A percentile compares a stretch with the other conserved stretches of the same genome.
These are phyloP conservation scores for Hippocampus abdominalis DNA, from an alignment of 2,113 vertebrate genomes.

Conservation along the genomic window DNA sequence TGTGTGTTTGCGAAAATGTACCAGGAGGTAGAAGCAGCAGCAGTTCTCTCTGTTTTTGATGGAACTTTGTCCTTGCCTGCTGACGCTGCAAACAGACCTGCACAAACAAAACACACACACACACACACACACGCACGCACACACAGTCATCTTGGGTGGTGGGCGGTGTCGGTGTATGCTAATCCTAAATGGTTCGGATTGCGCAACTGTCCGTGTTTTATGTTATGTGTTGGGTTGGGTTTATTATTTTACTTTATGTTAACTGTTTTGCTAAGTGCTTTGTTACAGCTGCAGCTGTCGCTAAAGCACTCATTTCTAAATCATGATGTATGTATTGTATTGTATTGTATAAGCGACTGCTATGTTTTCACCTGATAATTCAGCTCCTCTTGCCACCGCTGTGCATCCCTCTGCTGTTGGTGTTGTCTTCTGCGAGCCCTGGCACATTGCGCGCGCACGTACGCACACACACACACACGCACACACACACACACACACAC, in stretches of 20 bases:
- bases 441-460: conserved; percentile 2
- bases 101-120: conserved; percentile 19
- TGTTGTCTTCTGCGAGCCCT: conserved; percentile 77
- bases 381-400: conserved; percentile 78
- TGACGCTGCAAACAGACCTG: conserved; percentile 80
- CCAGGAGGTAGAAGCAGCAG: conserved; percentile 86
- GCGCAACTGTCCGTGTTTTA: no score
- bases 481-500: neutral
- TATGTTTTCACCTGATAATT: conserved; percentile 53
- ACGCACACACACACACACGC: conserved; percentile 10
- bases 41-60: conserved; percentile 80
- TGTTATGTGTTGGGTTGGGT: no score
- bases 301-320: no score
- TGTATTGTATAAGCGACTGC: no score
- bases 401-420: conserved; percentile 68
- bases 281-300: no score
- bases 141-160: neutral
- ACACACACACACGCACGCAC: conserved; percentile 27
- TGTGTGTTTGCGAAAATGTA: conserved; percentile 37
- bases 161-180: neutral
- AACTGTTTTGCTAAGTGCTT: no score
- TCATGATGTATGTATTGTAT: no score
- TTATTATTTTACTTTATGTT: no score
- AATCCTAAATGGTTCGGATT: no score
- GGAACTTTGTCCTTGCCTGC: conserved; percentile 82